Percentiles rank a stretch among this genome's conserved stretches.
Conservation (phyloP, 2,888 invertebrate genomes). For the Conistra vaccinii region DNA sequence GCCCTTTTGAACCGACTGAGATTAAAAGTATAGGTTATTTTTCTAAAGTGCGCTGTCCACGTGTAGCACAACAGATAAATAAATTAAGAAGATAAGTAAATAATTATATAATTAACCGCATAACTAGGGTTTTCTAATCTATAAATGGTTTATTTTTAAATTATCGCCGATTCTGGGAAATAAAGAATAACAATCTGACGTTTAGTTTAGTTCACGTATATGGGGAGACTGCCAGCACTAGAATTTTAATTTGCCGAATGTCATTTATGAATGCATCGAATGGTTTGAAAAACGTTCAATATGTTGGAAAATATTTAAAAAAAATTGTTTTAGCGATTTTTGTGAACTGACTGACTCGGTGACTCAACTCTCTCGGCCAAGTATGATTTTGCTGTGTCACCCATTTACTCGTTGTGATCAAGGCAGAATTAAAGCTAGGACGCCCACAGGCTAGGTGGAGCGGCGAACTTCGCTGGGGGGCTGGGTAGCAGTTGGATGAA, state of each 20-base stretch:
- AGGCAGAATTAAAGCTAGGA: no score
- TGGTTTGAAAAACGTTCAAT: background rate
- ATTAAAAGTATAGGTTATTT: constrained; percentile 25
- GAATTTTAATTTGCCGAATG: constrained; percentile 35
- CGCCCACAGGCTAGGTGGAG: no score
- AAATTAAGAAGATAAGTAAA: background rate
- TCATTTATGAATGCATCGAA: background rate
- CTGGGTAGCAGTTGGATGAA: no score
- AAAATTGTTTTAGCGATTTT: no score
- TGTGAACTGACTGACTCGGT: no score
- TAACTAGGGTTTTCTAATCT: background rate
- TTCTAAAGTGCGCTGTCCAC: constrained; percentile 3
- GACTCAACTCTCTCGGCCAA: no score
- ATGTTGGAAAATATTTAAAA: background rate
- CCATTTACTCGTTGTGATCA: no score
- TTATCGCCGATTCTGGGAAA: constrained; percentile 26
- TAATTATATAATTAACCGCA: constrained; percentile 19
- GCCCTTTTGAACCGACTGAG: constrained; percentile 1
- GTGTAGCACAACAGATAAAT: constrained; percentile 4
- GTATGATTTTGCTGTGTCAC: no score
- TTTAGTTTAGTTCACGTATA: constrained; percentile 37
- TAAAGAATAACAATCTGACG: constrained; percentile 32
- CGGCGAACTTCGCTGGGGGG: no score
- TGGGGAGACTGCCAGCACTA: constrained; percentile 36
- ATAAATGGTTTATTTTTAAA: constrained; percentile 23